Evolutionary conservation across 2,797 vertebrate species (phyloP).

Genomic region (Hirundo rustica): DNA sequence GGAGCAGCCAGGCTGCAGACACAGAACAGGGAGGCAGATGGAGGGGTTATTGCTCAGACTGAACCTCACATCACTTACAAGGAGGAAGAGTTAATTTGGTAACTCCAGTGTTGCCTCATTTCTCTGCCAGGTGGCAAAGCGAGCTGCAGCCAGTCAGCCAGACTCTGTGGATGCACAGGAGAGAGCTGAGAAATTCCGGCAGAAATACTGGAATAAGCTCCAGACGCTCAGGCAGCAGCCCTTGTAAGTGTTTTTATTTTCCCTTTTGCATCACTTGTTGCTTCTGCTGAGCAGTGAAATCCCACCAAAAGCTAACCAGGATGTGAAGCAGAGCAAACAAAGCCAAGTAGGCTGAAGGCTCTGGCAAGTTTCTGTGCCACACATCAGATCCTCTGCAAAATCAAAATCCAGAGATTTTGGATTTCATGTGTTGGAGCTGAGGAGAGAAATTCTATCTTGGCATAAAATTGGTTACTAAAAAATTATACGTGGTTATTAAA

Average conservation of each 20-base stretch:
- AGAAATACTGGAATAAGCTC: conserved; percentile 95
- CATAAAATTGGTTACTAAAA: not conserved
- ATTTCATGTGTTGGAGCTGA: not conserved
- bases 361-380: not conserved
- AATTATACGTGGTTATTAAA: not conserved
- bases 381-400: not conserved
- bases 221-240: conserved; percentile 94
- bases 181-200: conserved; percentile 93
- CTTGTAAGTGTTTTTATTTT: conserved; percentile 81
- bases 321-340: not conserved
- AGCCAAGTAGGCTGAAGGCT: not conserved
- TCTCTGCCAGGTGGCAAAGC: conserved; percentile 87
- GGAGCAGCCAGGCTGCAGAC: not conserved
- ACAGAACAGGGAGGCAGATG: not conserved
- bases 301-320: not conserved
- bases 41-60: not conserved
- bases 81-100: not conserved
- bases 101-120: not conserved
- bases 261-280: not conserved
- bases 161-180: conserved; percentile 82
- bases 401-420: not conserved
- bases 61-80: not conserved
- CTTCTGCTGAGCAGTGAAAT: not conserved
- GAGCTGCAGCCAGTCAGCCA: conserved; percentile 92
- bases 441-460: fast-evolving